A percentile compares a stretch with the other conserved stretches of the same genome.
Evolutionary conservation across 2,113 vertebrate genomes (phyloP).

Genomic region (Rafetus swinhoei): DNA sequence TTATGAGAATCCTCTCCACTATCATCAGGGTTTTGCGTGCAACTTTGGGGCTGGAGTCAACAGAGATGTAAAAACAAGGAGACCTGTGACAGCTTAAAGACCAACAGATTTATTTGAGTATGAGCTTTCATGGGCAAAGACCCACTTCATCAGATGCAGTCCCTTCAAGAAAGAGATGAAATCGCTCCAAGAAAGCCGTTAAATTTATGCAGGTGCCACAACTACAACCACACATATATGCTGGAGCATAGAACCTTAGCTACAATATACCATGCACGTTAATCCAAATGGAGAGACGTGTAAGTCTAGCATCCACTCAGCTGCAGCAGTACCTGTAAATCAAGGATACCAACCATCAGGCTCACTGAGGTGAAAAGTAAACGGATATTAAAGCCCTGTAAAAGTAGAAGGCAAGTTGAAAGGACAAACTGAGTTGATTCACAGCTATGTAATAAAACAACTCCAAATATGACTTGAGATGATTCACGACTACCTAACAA

Average conservation of each 20-base stretch:
- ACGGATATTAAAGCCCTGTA: slow-evolving; percentile 57
- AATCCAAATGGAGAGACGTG: neutral
- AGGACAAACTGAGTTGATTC: slow-evolving; percentile 51
- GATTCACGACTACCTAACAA: neutral
- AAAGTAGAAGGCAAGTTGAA: slow-evolving; percentile 56
- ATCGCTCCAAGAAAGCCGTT: neutral
- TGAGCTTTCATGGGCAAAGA: too few relatives aligned
- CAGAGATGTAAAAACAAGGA: too few relatives aligned
- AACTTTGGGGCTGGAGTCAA: neutral
- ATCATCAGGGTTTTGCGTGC: neutral
- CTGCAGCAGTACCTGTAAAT: slow-evolving; percentile 54
- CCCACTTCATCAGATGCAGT: too few relatives aligned
- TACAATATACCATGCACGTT: neutral
- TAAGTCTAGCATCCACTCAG: slow-evolving; percentile 30
- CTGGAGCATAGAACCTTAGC: neutral
- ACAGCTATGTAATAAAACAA: neutral
- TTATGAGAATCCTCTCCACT: neutral
- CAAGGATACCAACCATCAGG: slow-evolving; percentile 1
- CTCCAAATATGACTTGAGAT: neutral
- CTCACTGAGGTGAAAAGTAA: slow-evolving; percentile 51
- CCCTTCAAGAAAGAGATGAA: too few relatives aligned
- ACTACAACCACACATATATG: rapidly evolving
- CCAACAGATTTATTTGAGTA: too few relatives aligned
- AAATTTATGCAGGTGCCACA: neutral
- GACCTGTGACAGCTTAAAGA: too few relatives aligned